Conservation (phyloP, 2,888 invertebrate species). For the Drosophila prostipennis region DNA sequence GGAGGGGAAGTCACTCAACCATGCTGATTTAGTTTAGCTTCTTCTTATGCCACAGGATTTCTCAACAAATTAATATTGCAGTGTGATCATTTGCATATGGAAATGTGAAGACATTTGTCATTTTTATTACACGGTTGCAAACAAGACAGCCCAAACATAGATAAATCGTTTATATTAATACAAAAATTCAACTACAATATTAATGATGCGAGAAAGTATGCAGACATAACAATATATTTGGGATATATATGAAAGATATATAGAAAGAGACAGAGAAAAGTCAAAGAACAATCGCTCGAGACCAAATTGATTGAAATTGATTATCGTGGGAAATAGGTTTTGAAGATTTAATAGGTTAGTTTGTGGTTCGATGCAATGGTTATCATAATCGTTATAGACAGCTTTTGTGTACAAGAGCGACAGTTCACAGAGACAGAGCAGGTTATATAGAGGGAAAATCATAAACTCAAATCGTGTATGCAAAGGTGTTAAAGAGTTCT, state of each 20-base stretch:
- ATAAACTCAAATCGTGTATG: conserved; percentile 55
- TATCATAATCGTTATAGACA: conserved; percentile 30
- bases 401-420: conserved; percentile 62
- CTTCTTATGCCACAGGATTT: conserved; percentile 62
- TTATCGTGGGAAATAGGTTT: conserved; percentile 11
- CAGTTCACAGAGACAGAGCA: conserved; percentile 65
- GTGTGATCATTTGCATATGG: conserved; percentile 66
- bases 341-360: conserved; percentile 20
- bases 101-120: conserved; percentile 38
- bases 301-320: conserved; percentile 29
- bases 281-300: conserved; percentile 42
- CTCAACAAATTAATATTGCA: conserved; percentile 81
- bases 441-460: conserved; percentile 49
- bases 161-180: conserved; percentile 50
- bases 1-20: conserved; percentile 19
- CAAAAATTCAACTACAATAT: conserved; percentile 81
- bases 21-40: conserved; percentile 41
- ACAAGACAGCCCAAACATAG: conserved; percentile 30
- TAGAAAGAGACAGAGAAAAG: conserved; percentile 30
- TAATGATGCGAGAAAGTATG: conserved; percentile 80
- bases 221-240: conserved; percentile 55
- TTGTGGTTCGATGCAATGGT: conserved; percentile 42
- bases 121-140: conserved; percentile 25
- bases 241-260: conserved; percentile 26
- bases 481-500: conserved; percentile 55